Base-by-base conservation (phyloP, 2,888 invertebrate genomes). In the Seladonia tumulorum region DNA sequence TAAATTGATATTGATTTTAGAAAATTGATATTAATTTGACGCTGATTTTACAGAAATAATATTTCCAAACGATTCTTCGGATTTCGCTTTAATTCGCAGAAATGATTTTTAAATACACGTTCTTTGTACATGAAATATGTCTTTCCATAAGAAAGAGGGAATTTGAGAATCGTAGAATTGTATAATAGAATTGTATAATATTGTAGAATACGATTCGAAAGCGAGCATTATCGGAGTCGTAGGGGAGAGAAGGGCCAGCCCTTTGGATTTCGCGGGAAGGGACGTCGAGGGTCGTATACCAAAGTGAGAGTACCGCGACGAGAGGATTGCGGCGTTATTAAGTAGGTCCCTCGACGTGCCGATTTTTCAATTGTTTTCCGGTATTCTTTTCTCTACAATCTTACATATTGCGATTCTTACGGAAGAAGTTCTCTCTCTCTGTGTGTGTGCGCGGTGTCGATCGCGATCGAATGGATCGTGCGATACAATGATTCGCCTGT, bases 211-310 rank as follows among this genome's bases (percentile, higher is more conserved):
- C 1, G 53, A 53, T 53, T 53, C 10, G 8, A n/a, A n/a, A 7
- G 63, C 29, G 63, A 63, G 63, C 63, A 63, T 63, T 63, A 29
- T 29, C 10, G 53, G 81, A 83, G 87, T 88, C 89, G 10, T 3
- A 22, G 53, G 10, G n/a, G n/a, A 22, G n/a, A 10, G n/a, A n/a
- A 53, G 53, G 53, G n/a, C 53, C 53, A n/a, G 87, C 89, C 85
- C 81, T 63, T 29, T 16, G 29, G 16, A 63, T 29, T 63, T 63
- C 63, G 29, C 63, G 63, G 29, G 22, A 53, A 63, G 70, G 66
- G 63, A 84, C 57, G 22, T 75, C 80, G 68, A 89, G 81, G 73
- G 83, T 88, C 81, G 76, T 87, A 90, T 88, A 89, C 91, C 90
- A 89, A 91, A 91, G 90, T 81, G 86, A 85, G 57, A 76, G 60